Conservation (phyloP, 1,140 invertebrate species). For the Druon quercuslanigerum region DNA sequence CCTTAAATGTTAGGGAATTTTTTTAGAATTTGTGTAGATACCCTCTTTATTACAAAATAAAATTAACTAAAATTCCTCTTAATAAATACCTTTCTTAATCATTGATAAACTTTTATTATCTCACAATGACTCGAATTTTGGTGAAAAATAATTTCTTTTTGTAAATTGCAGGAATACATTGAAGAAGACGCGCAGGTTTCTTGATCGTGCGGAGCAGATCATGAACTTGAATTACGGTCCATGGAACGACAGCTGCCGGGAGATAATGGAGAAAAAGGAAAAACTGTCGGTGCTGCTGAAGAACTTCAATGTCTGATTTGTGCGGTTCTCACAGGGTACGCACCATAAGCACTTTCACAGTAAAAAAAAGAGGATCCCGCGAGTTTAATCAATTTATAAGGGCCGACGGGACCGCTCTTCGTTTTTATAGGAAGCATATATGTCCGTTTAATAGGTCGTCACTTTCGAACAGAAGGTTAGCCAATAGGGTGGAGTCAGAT, state of each 20-base stretch:
- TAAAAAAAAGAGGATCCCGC: constrained; percentile 21
- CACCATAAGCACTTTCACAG: constrained; percentile 14
- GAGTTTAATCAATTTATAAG: constrained; percentile 26
- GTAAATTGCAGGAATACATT: constrained; percentile 56
- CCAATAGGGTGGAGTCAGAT: too few relatives aligned
- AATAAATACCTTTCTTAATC: too few relatives aligned
- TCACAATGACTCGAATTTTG: too few relatives aligned
- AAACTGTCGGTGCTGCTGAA: constrained; percentile 40
- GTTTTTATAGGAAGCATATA: constrained; percentile 29
- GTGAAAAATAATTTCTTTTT: not conserved
- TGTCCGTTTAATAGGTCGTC: constrained; percentile 28
- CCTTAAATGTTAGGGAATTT: too few relatives aligned
- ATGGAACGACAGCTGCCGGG: constrained; percentile 60
- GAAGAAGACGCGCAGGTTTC: constrained; percentile 55
- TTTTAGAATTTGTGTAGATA: too few relatives aligned
- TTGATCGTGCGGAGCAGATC: constrained; percentile 61
- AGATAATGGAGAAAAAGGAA: constrained; percentile 59
- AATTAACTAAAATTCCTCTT: too few relatives aligned
- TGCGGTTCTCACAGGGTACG: constrained; percentile 12
- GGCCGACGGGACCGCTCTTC: constrained; percentile 6
- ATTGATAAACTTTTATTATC: too few relatives aligned
- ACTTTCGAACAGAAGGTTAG: constrained; percentile 27
- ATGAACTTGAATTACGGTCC: constrained; percentile 62
- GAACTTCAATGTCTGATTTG: constrained; percentile 39
- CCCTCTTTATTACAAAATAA: too few relatives aligned